These are phyloP conservation scores for Camptogramma bilineatum DNA, from an alignment of 2,888 invertebrate species.

Conservation along the genomic window DNA sequence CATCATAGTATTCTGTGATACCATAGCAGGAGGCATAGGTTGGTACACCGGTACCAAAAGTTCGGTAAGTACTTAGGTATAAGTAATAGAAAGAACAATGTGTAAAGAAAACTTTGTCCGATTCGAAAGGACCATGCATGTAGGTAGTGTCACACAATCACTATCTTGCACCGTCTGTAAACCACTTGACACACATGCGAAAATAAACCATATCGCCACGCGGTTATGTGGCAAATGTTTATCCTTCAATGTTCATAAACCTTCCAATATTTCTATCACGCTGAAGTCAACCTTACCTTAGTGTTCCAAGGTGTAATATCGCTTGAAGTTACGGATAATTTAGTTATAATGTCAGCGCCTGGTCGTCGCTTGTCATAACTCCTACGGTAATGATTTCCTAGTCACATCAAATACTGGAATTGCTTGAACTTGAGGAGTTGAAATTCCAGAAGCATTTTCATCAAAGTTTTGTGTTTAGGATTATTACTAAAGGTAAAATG, in stretches of 20 bases:
- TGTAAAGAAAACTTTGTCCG: no score
- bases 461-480: no score
- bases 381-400: conserved; percentile 25
- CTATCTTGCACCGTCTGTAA: not conserved
- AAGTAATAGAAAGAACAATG: no score
- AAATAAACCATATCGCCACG: conserved; percentile 5
- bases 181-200: conserved; percentile 6
- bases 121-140: no score
- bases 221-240: not conserved
- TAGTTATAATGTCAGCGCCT: conserved; percentile 68
- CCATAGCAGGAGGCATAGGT: no score
- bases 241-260: conserved; percentile 4
- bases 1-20: no score
- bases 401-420: conserved; percentile 18
- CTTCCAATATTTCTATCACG: not conserved
- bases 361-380: conserved; percentile 29
- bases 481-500: not conserved
- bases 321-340: conserved; percentile 56
- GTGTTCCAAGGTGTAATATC: not conserved
- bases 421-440: conserved; percentile 18
- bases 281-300: not conserved
- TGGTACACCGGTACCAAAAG: no score
- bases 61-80: no score
- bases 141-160: conserved; percentile 47
- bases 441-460: conserved; percentile 11